These are phyloP conservation scores for Meteorus colon DNA, from an alignment of 2,888 invertebrate genomes.

Conservation along the genomic window DNA sequence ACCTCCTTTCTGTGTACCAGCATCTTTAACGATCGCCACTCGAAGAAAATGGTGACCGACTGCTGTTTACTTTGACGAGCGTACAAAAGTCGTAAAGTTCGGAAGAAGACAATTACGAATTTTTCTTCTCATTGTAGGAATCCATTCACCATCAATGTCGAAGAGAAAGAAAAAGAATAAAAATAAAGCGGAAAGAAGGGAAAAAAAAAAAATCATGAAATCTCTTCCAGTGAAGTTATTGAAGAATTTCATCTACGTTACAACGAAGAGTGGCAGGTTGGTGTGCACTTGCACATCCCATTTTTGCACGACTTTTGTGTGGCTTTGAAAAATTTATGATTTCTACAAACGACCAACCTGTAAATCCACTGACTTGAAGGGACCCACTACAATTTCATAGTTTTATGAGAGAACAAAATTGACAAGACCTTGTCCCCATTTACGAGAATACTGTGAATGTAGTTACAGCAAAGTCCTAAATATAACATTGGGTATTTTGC, in stretches of 20 bases:
- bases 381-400: constrained; percentile 6
- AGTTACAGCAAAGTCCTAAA: not conserved
- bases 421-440: constrained; percentile 38
- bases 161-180: constrained; percentile 11
- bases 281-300: not conserved
- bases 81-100: constrained; percentile 56
- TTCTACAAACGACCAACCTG: constrained; percentile 16
- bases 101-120: constrained; percentile 51
- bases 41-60: constrained; percentile 26
- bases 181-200: too few relatives aligned
- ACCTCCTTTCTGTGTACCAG: not conserved
- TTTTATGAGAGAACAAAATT: constrained; percentile 30
- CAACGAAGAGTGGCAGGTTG: constrained; percentile 3
- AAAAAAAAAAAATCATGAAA: not conserved
- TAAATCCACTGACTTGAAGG: not conserved
- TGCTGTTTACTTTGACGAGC: constrained; percentile 62
- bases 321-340: constrained; percentile 14
- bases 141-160: constrained; percentile 39
- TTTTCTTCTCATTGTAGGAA: constrained; percentile 40
- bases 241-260: constrained; percentile 7
- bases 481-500: not conserved
- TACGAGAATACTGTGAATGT: not conserved
- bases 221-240: constrained; percentile 13
- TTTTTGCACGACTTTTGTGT: not conserved
- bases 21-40: constrained; percentile 22